Conservation (phyloP, 2,888 invertebrate genomes). For the Cynaeus angustus region DNA sequence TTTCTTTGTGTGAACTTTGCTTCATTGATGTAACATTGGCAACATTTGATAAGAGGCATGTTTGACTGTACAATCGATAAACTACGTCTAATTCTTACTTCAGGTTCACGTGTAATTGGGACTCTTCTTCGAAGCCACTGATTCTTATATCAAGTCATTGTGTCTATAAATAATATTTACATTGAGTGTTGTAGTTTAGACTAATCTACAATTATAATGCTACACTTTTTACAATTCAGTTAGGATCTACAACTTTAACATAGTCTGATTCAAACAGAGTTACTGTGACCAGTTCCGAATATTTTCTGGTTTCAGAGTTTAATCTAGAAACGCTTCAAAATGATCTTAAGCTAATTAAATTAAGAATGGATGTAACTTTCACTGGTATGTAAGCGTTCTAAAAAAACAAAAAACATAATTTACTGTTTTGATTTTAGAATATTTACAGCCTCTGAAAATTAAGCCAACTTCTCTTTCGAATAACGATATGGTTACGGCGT, state of each 20-base stretch:
- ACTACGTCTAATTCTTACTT: too few relatives aligned
- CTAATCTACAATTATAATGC: slow-evolving; percentile 4
- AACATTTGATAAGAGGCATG: too few relatives aligned
- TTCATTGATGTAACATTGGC: too few relatives aligned
- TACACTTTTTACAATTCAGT: slow-evolving; percentile 14
- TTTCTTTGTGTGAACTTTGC: too few relatives aligned
- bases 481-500: too few relatives aligned
- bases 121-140: slow-evolving; percentile 7
- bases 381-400: background rate
- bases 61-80: too few relatives aligned
- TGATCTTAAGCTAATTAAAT: slow-evolving; percentile 13
- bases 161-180: slow-evolving; percentile 8
- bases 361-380: slow-evolving; percentile 1
- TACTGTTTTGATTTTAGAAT: too few relatives aligned
- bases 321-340: slow-evolving; percentile 13
- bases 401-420: too few relatives aligned
- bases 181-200: too few relatives aligned
- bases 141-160: slow-evolving; percentile 16
- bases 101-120: too few relatives aligned
- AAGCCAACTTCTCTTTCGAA: too few relatives aligned
- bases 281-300: slow-evolving; percentile 15
- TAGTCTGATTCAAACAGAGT: slow-evolving; percentile 9
- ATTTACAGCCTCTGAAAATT: too few relatives aligned
- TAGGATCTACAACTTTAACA: slow-evolving; percentile 22
- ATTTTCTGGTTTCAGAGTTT: slow-evolving; percentile 19